Base-by-base conservation (phyloP, 2,888 invertebrate genomes). In the Drosophila recens region DNA sequence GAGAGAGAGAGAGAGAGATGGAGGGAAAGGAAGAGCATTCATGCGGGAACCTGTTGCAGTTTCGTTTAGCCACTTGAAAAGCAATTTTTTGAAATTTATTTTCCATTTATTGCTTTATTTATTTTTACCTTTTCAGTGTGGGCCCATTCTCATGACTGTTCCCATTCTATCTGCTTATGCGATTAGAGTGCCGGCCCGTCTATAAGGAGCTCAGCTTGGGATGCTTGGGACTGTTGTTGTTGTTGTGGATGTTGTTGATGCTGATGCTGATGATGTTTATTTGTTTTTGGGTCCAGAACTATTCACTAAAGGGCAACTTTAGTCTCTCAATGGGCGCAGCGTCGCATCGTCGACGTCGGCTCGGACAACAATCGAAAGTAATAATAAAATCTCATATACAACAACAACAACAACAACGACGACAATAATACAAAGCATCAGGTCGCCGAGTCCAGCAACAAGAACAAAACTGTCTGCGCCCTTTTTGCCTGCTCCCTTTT, bases 21-120 rank as follows among this genome's bases (percentile, higher is more conserved):
- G 42, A 20, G 43, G 17, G 20, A 17, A 27, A 11, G 42, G 15
- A 38, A 57, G 42, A 40, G 30, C 53, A 45, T 43, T 1, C 54
- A 67, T 66, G 59, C 61, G 62, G 58, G 66, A 79, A 77, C 75
- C 77, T 80, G 71, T 77, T 74, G 69, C 76, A 80, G 61, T 76
- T 72, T 72, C 68, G 58, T 80, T 75, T 66, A 68, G 61, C 83
- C 84, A 86, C 89, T 84, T 86, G 87, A 84, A 83, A 80, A 88
- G 72, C 72, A 83, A 82, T 88, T 84, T 84, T 82, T 69, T 62
- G 51, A 83, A 84, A 88, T 83, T 83, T 86, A 75, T 88, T 88
- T 86, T 75, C 73, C 83, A 84, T 88, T 88, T 84, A 88, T 84
- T 86, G 89, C 80, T 88, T 84, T 72, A 86, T 84, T 88, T 80